Evolutionary conservation across 1,140 invertebrate species (phyloP).

Genomic region (Papilio polytes): DNA sequence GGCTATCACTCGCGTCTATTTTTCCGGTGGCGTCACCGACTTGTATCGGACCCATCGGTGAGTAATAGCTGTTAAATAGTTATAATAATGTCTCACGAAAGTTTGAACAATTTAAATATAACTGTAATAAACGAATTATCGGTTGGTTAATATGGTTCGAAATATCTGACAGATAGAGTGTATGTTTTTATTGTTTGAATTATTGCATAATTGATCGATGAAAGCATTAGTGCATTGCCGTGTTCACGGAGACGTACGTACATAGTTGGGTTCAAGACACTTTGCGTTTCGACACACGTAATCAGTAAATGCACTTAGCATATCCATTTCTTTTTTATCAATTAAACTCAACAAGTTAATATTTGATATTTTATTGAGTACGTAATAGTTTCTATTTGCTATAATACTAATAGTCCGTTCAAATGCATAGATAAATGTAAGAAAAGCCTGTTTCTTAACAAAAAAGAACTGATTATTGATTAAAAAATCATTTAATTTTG

Average conservation of each 20-base stretch:
- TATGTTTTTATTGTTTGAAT: background rate
- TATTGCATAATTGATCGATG: conserved; percentile 17
- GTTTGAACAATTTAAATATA: no score
- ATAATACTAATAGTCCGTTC: background rate
- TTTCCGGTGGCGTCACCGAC: no score
- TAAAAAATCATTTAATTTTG: no score
- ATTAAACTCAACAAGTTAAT: background rate
- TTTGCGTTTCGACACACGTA: conserved; percentile 35
- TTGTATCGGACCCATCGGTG: no score
- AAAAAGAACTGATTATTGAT: no score
- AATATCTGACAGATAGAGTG: background rate
- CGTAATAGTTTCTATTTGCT: background rate
- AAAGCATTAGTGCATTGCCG: conserved; percentile 36
- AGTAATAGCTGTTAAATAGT: no score
- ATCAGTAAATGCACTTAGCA: conserved; percentile 20
- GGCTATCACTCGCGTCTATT: no score
- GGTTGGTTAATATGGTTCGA: no score
- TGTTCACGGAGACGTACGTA: conserved; percentile 5
- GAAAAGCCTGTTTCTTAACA: no score
- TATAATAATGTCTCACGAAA: no score
- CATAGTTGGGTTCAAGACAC: conserved; percentile 15
- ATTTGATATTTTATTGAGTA: background rate
- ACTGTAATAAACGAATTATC: no score
- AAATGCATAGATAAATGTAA: no score
- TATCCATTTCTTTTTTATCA: conserved; percentile 19